Base-by-base conservation (phyloP, 1,140 invertebrate genomes). In the Dreissena polymorpha region DNA sequence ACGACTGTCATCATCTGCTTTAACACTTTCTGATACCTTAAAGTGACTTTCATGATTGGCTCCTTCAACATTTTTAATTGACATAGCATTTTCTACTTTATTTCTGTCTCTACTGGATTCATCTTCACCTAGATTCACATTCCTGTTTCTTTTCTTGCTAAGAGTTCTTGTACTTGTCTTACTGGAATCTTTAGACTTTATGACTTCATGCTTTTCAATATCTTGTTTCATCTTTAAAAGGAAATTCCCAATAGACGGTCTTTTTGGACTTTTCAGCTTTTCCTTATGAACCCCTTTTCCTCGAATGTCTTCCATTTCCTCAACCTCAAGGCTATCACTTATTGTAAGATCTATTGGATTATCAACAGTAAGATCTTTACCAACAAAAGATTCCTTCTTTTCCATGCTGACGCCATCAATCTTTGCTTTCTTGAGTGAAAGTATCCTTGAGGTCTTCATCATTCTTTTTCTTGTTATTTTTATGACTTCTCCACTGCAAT, bases 381-480 rank as follows among this genome's bases (percentile, higher is more conserved):
- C 60, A 55, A 75, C 16, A 0, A 63, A 7, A 68, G 27, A 23
- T 7, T 5, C 7, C 18, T 68, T 68, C 7, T 68, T 14, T 14
- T 25, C 25, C 21, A 27, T 7, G 1, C 6, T 39, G 49, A 16
- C 68, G 39, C n/a, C 29, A 1, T 27, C 25, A 39, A 14, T 49
- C 49, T 57, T 78, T 49, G 49, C 13, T 39, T 57, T 78, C 51
- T 78, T 78, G 18, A 78, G 57, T 51, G 76, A 69, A 25, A 78
- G 76, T 29, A 14, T 68, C 68, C 16, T 78, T 21, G 51, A 51
- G 25, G 3, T 12, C 21, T 21, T 21, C 7, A 21, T 51, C 49
- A 29, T 21, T 16, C 51, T 53, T 25, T 67, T 76, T 67, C 63
- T 76, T 49, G 64, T 76, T 39, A 5, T 2, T 39, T 39, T 8